Conservation (phyloP, 2,113 vertebrate species). For the Ptyas mucosa region DNA sequence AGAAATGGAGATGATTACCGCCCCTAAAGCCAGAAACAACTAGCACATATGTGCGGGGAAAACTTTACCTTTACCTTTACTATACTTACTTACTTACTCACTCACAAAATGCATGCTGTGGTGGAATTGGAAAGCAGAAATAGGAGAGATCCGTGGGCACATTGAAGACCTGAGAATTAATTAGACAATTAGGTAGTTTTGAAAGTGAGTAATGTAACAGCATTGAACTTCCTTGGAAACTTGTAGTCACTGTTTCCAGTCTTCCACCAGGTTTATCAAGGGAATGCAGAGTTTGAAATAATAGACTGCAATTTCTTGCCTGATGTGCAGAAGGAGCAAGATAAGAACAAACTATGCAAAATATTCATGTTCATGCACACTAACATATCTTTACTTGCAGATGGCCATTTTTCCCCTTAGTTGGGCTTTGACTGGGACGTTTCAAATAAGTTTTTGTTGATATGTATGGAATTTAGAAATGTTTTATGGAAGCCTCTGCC, state of each 20-base stretch:
- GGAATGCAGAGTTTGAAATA: not conserved
- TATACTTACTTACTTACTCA: not conserved
- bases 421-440: not conserved
- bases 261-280: not conserved
- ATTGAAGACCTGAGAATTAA: not conserved
- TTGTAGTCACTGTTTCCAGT: not conserved
- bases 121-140: not conserved
- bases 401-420: accelerated
- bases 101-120: not conserved
- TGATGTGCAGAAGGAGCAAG: not conserved
- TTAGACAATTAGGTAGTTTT: not conserved
- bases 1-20: too few relatives aligned
- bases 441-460: constrained; percentile 10
- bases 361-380: not conserved
- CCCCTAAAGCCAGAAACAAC: too few relatives aligned
- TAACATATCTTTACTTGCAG: not conserved
- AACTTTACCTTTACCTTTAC: too few relatives aligned
- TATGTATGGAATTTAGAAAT: constrained; percentile 12
- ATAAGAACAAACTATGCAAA: not conserved
- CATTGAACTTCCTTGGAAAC: not conserved
- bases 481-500: not conserved
- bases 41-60: too few relatives aligned
- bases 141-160: not conserved
- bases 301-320: not conserved
- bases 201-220: not conserved